Base-by-base conservation (phyloP, 2,888 invertebrate species). In the Acrobasis repandana region DNA sequence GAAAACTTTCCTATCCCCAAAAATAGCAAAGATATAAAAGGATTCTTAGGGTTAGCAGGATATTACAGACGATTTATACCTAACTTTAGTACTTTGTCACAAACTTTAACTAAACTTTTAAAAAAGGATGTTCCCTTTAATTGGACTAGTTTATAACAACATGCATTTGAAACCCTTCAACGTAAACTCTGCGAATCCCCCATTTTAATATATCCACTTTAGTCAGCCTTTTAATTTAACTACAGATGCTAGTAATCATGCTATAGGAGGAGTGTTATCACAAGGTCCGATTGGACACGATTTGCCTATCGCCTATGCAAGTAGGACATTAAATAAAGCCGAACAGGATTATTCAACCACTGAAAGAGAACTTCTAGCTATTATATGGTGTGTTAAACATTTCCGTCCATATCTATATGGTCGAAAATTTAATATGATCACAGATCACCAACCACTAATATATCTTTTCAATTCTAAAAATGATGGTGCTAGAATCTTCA, bases 51-150 rank as follows among this genome's bases (percentile, higher is more conserved):
- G 10, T 51, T 85, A 34, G 47, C 75, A 5, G 78, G 82, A 1
- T 83, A 83, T 61, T 83, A 85, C 46, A 20, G 81, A n/a, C 73
- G 74, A 61, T 86, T 85, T 60, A 83, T 9, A 51, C 14, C 64
- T 58, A 59, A 75, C 14, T 81, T 74, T 54, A 65, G 75, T 0
- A 67, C 69, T 57, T 67, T 76, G n/a, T 72, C 78, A 4, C 65
- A 63, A 54, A 64, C 63, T 2, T 28, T 67, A 36, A 67, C 65
- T 5, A 34, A 38, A 43, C 64, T 66, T 28, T 20, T 65, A 10
- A 67, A 67, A 38, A 71, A 71, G 51, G 51, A 51, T 33, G 51
- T n/a, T 2, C 33, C 33, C 6, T 51, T 51, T n/a, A 51, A 51
- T 33, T 33, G 34, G 65, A 62, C 57, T 15, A 61, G 54, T 20